phyloP scores from a whole-genome alignment of 2,888 invertebrate genomes.

The Cheilosia variabilis region DNA sequence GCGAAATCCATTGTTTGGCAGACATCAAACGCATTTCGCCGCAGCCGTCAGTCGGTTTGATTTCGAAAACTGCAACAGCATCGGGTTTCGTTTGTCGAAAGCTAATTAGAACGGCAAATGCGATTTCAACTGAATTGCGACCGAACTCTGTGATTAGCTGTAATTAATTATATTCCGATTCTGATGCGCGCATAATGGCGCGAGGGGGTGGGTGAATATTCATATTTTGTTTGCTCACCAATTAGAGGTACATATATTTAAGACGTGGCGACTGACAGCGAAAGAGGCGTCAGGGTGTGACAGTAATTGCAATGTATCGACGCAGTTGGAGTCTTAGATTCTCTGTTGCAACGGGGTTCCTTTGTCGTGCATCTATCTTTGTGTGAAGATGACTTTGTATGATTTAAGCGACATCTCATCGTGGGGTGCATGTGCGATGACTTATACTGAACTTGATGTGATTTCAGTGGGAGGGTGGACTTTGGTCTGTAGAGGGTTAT shows the following conservation, averaged over 20 bases:
- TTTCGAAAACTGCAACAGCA: constrained; percentile 15
- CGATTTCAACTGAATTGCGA: constrained; percentile 49
- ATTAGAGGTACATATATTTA: not conserved
- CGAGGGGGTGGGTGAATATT: not conserved
- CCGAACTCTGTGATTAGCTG: constrained; percentile 48
- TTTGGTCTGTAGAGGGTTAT: not conserved
- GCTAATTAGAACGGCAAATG: constrained; percentile 53
- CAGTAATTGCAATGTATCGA: not conserved
- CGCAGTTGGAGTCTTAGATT: not conserved
- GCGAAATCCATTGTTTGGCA: constrained; percentile 45
- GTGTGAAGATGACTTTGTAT: constrained; percentile 52
- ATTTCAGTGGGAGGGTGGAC: constrained; percentile 1
- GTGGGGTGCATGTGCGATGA: constrained; percentile 2
- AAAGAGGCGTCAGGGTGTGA: constrained; percentile 9
- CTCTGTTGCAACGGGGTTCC: constrained; percentile 1
- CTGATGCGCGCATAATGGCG: not conserved
- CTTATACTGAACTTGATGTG: not conserved
- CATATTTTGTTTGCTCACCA: not conserved
- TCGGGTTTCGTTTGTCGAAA: too few species aligned
- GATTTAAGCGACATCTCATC: constrained; percentile 32
- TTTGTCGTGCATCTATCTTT: constrained; percentile 9
- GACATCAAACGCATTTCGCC: constrained; percentile 58
- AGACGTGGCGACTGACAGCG: too few species aligned
- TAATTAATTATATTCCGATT: constrained; percentile 56
- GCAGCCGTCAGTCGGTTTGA: constrained; percentile 24